Percentiles rank a stretch among this genome's conserved stretches.
Evolutionary conservation across 2,888 invertebrate genomes (phyloP).

Genomic region (Patella depressa): DNA sequence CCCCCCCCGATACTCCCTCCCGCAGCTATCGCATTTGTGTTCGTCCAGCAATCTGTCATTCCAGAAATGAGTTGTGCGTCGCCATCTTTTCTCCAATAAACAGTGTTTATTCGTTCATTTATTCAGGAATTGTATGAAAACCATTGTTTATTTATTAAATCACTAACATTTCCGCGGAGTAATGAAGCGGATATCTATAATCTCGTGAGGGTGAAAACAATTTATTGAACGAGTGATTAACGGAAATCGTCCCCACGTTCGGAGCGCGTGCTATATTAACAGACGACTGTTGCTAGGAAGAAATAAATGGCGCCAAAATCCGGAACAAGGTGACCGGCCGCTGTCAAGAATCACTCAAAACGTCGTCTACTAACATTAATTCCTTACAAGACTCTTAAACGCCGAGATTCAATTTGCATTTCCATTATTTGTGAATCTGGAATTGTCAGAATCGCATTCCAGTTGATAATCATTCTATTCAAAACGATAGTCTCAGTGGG

Average conservation of each 20-base stretch:
- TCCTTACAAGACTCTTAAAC: not conserved
- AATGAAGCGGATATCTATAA: not conserved
- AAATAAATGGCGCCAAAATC: not conserved
- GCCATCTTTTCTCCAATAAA: too few relatives aligned
- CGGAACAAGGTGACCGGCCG: not conserved
- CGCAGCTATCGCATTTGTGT: too few relatives aligned
- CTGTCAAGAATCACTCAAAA: not conserved
- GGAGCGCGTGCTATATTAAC: not conserved
- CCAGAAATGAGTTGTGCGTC: too few relatives aligned
- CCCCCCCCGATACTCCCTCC: too few relatives aligned
- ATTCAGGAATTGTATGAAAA: too few relatives aligned
- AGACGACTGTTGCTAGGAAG: constrained; percentile 1
- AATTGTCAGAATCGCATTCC: not conserved
- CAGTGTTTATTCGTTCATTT: too few relatives aligned
- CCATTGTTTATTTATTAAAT: too few relatives aligned
- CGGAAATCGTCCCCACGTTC: constrained; percentile 2
- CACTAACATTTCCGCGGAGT: not conserved
- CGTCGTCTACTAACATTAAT: not conserved
- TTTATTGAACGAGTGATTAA: not conserved
- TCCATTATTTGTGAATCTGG: not conserved
- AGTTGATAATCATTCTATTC: not conserved
- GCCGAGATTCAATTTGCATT: not conserved
- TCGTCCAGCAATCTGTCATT: too few relatives aligned
- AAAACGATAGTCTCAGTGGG: too few relatives aligned
- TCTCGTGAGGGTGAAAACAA: not conserved